A percentile compares a stretch with the other conserved stretches of the same genome.
These are phyloP conservation scores for Cochlearius cochlearius DNA, from an alignment of 2,113 vertebrate species.

Conservation along the genomic window DNA sequence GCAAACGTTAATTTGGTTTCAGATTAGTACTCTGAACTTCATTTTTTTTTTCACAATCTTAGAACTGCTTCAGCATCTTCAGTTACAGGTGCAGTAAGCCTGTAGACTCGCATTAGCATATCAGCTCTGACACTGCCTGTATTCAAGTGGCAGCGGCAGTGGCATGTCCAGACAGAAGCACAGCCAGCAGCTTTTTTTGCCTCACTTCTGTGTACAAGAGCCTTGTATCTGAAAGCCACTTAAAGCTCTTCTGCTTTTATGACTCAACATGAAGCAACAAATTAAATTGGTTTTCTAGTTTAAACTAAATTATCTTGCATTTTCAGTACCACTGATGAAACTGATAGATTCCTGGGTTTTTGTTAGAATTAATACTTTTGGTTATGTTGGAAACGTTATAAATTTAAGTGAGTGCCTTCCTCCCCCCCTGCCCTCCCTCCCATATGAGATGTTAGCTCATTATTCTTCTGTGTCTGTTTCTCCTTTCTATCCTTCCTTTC, in stretches of 20 bases:
- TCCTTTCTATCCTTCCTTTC: neutral
- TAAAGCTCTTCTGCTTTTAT: neutral
- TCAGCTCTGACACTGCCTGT: neutral
- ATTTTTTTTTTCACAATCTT: accelerated
- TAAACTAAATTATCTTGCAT: neutral
- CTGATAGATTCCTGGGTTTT: neutral
- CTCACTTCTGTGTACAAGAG: neutral
- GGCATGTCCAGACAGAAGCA: neutral
- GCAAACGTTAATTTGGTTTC: neutral
- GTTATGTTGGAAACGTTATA: neutral
- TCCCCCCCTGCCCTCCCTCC: too few species aligned
- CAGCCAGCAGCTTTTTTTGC: neutral
- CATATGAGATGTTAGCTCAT: neutral
- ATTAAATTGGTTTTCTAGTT: neutral
- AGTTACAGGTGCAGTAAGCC: neutral
- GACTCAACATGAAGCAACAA: neutral
- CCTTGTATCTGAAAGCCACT: neutral
- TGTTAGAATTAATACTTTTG: neutral
- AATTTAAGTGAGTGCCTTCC: neutral
- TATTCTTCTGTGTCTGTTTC: neutral
- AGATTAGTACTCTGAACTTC: neutral
- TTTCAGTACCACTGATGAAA: neutral
- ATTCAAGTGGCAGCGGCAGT: neutral
- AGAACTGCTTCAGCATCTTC: neutral
- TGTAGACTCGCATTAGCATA: neutral